These are phyloP conservation scores for Thamnophis sirtalis DNA, from an alignment of 2,113 vertebrate species.

Conservation along the genomic window DNA sequence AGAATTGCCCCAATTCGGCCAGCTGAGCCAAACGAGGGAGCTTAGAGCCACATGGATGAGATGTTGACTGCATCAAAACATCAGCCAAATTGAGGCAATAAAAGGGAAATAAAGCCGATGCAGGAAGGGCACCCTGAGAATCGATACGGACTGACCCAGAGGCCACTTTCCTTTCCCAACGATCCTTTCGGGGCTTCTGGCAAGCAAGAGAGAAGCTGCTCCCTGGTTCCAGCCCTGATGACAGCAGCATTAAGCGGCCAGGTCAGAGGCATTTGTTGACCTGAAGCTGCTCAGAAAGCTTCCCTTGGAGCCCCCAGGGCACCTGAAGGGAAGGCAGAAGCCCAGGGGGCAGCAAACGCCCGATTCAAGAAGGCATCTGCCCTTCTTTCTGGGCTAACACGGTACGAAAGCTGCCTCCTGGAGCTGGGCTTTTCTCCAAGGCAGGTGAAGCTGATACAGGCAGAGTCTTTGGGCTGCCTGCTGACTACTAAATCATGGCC, in stretches of 20 bases:
- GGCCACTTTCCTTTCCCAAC: background rate
- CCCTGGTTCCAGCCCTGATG: fast-evolving
- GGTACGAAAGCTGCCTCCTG: background rate
- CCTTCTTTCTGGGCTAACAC: background rate
- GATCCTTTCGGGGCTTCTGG: background rate
- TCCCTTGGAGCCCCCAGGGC: background rate
- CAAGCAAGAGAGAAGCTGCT: background rate
- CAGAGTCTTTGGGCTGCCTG: background rate
- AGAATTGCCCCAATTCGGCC: background rate
- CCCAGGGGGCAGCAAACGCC: background rate
- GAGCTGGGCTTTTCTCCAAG: background rate
- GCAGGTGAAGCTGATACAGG: background rate
- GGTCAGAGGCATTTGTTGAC: background rate
- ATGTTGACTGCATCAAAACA: background rate
- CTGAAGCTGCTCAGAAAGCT: background rate
- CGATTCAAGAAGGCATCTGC: fast-evolving
- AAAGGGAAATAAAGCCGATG: background rate
- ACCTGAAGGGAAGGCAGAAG: background rate
- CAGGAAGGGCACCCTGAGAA: background rate
- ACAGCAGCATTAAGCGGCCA: background rate
- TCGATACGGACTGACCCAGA: background rate
- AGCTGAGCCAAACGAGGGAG: background rate
- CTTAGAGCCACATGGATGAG: background rate
- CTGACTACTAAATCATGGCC: background rate
- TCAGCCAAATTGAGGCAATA: background rate